Evolutionary conservation across 1,140 invertebrate genomes (phyloP), one percentile per base, ranked within the genome.

Genomic region (Bombus pascuorum): DNA sequence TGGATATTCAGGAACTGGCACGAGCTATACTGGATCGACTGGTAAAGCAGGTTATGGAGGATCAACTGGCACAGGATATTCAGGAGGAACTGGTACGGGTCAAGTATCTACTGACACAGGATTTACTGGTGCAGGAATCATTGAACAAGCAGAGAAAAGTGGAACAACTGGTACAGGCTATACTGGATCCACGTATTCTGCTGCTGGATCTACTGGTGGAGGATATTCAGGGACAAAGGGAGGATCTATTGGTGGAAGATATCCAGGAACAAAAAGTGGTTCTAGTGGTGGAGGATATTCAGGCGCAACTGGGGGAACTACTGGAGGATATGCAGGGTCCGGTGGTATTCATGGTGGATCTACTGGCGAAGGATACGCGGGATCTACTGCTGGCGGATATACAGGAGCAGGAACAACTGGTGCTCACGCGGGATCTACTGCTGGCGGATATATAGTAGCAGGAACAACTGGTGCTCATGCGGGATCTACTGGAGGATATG

Each of bases 401-500:
- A 15, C 0, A 47, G 44, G 44, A 47, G 5, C 15, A 47, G 44
- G 15, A 47, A 47, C 44, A 47, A 47, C 4, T 47, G 44, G 44
- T 15, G 15, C 44, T 15, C 44, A 47, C 6, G 44, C 44, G 44
- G 34, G 22, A 53, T 53, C 47, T 5, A 53, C 47, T 22, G 47
- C 18, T 53, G 47, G 47, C 18, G 47, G 1, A 53, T 53, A 53
- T 53, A 53, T 18, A 8, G 47, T 5, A 53, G 18, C 18, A 8
- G 47, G 18, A 22, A 2, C 6, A 22, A 53, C 18, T 53, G 18
- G 32, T 53, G 47, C 44, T 18, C 44, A 47, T 47, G 15, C 44
- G 44, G 83, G 3, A 39, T 59, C 57, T 65, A n/a, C 70, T 59
- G 77, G 66, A 34, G 83, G 62, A 72, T 76, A 83, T 39, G 25